Evolutionary conservation across 2,113 vertebrate genomes (phyloP).

Genomic region (Aphyosemion australe): DNA sequence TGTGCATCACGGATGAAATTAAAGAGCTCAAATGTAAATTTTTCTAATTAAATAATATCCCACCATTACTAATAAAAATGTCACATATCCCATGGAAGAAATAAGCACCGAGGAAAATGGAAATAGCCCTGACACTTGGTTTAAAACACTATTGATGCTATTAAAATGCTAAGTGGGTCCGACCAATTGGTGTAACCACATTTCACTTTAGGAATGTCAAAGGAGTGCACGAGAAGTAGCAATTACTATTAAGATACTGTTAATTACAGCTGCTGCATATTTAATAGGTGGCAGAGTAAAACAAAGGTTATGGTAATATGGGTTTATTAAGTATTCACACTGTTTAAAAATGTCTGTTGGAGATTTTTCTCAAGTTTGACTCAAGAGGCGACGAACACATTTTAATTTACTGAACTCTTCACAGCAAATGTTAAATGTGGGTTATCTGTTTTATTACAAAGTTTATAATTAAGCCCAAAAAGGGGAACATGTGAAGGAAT

Average conservation of each 20-base stretch:
- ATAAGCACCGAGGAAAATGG: constrained; percentile 62
- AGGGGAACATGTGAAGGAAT: constrained; percentile 21
- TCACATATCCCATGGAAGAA: constrained; percentile 61
- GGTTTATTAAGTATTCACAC: constrained; percentile 63
- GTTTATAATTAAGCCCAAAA: constrained; percentile 42
- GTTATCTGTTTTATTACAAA: constrained; percentile 48
- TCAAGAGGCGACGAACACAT: constrained; percentile 31
- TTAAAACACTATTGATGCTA: constrained; percentile 77
- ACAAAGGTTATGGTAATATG: constrained; percentile 75
- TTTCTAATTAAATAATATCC: constrained; percentile 66
- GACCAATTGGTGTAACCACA: constrained; percentile 77
- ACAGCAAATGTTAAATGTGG: constrained; percentile 43
- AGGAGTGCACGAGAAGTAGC: constrained; percentile 63
- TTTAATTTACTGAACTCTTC: constrained; percentile 37
- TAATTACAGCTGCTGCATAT: constrained; percentile 75
- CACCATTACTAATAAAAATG: constrained; percentile 69
- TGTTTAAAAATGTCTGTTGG: constrained; percentile 38
- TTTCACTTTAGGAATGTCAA: constrained; percentile 76
- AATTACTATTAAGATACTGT: constrained; percentile 78
- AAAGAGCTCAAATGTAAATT: constrained; percentile 64
- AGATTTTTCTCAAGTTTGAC: constrained; percentile 2
- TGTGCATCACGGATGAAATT: constrained; percentile 66
- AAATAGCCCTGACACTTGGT: constrained; percentile 72
- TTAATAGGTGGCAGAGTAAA: constrained; percentile 69
- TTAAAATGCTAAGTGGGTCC: constrained; percentile 78